These are phyloP conservation scores for Drosophila formosana DNA, from an alignment of 2,888 invertebrate species.

Conservation along the genomic window DNA sequence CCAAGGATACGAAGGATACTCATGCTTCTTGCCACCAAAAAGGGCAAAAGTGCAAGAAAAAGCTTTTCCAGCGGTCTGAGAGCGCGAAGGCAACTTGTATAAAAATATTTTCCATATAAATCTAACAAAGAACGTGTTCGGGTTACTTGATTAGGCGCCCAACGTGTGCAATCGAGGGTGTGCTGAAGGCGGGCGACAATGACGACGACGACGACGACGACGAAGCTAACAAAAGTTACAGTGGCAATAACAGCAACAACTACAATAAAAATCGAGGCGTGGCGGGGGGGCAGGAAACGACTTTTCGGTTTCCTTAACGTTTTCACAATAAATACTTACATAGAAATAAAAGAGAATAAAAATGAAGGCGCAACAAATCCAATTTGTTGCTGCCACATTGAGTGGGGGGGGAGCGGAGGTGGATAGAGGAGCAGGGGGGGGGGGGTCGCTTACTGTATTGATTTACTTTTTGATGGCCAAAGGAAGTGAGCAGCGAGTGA, in stretches of 20 bases:
- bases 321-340: slow-evolving; percentile 64
- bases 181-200: slow-evolving; percentile 25
- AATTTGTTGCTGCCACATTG: slow-evolving; percentile 65
- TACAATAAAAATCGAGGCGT: neutral
- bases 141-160: slow-evolving; percentile 79
- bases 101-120: slow-evolving; percentile 82
- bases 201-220: slow-evolving; percentile 11
- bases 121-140: slow-evolving; percentile 82
- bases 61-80: slow-evolving; percentile 40
- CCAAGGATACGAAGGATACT: slow-evolving; percentile 46
- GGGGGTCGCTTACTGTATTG: slow-evolving; percentile 39
- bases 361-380: slow-evolving; percentile 59
- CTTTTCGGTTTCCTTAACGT: slow-evolving; percentile 68
- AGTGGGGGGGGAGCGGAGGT: too few species aligned
- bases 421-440: neutral
- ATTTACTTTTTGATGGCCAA: slow-evolving; percentile 50
- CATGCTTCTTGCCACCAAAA: slow-evolving; percentile 51
- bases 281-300: slow-evolving; percentile 20
- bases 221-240: slow-evolving; percentile 45
- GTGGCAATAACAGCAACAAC: slow-evolving; percentile 22
- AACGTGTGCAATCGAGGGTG: slow-evolving; percentile 55
- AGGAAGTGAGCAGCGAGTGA: slow-evolving; percentile 55
- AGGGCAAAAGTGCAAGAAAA: slow-evolving; percentile 66
- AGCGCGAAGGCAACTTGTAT: slow-evolving; percentile 59
- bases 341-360: slow-evolving; percentile 48